A percentile compares a stretch with the other conserved stretches of the same genome.
phyloP scores from a whole-genome alignment of 2,888 invertebrate genomes.

The Iselma pallidipennis region DNA sequence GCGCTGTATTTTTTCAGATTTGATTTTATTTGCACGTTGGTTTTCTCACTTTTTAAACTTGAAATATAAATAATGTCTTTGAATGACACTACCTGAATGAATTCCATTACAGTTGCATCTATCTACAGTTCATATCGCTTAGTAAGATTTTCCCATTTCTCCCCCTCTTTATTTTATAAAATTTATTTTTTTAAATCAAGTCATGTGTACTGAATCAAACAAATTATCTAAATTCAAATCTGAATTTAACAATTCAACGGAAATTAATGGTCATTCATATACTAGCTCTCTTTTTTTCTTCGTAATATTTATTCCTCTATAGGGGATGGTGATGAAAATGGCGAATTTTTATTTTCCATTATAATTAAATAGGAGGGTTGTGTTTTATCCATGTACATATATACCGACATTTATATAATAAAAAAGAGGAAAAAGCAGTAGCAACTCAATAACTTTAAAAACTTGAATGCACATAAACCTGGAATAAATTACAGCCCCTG shows the following conservation, averaged over 20 bases:
- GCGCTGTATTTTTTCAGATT: background rate
- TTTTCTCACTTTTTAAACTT: no score
- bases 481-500: no score
- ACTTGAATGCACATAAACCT: no score
- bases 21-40: background rate
- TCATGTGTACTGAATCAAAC: slow-evolving; percentile 22
- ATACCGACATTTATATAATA: no score
- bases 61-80: background rate
- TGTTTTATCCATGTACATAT: no score
- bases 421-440: no score
- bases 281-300: background rate
- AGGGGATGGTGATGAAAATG: background rate
- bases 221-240: slow-evolving; percentile 22
- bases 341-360: background rate
- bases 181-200: slow-evolving; percentile 21
- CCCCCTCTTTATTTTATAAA: slow-evolving; percentile 2
- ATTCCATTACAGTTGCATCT: background rate
- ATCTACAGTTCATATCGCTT: no score
- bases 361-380: background rate
- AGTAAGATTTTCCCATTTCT: background rate
- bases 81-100: background rate
- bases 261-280: slow-evolving; percentile 18
- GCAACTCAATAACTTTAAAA: no score
- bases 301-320: no score
- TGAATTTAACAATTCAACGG: slow-evolving; percentile 19